A percentile compares a stretch with the other conserved stretches of the same genome.
phyloP scores from a whole-genome alignment of 2,113 vertebrate genomes.

The Protobothrops mucrosquamatus region DNA sequence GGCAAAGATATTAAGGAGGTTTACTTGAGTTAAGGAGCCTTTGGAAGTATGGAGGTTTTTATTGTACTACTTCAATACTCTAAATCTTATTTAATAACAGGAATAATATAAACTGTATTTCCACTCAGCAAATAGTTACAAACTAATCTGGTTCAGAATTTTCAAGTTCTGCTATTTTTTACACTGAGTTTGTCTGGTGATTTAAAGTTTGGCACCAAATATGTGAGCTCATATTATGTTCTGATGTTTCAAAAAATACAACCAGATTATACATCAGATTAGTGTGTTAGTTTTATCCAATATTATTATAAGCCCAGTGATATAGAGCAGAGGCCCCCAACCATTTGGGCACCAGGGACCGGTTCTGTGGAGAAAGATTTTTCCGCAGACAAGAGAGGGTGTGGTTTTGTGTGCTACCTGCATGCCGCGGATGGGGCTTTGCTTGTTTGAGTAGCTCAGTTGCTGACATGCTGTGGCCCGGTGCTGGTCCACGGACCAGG shows the following conservation, averaged over 20 bases:
- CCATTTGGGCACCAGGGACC: too few species aligned
- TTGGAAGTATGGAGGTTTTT: background rate
- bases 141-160: background rate
- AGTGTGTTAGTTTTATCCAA: background rate
- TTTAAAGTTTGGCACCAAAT: background rate
- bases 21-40: background rate
- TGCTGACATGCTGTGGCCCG: too few species aligned
- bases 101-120: background rate
- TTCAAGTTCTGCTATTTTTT: background rate
- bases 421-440: too few species aligned
- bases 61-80: background rate
- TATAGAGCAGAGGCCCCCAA: background rate
- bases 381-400: too few species aligned
- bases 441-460: too few species aligned
- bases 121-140: background rate
- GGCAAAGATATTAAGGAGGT: background rate
- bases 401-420: too few species aligned
- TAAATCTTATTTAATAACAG: background rate
- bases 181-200: background rate
- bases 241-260: background rate
- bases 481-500: too few species aligned
- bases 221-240: background rate
- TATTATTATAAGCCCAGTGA: background rate
- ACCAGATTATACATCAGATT: background rate
- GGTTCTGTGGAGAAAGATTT: too few species aligned